These are phyloP conservation scores for Babylonia areolata DNA, from an alignment of 1,140 invertebrate species.

Conservation along the genomic window DNA sequence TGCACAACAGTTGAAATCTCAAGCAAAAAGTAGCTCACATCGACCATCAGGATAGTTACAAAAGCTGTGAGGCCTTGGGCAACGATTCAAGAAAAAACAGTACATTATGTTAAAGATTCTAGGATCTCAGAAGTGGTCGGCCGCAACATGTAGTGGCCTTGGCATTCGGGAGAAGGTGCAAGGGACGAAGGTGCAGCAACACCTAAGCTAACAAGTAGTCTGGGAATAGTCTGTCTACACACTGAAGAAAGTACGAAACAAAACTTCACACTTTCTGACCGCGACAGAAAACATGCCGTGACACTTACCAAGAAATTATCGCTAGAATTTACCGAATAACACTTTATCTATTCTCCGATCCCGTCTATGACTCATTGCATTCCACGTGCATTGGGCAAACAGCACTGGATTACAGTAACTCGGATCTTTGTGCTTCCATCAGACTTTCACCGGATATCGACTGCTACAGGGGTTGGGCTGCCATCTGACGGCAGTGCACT, in stretches of 20 bases:
- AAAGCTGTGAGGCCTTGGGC: no score
- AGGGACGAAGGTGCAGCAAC: neutral
- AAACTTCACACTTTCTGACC: neutral
- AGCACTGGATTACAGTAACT: constrained; percentile 18
- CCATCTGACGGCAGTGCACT: constrained; percentile 20
- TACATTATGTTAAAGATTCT: no score
- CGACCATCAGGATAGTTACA: no score
- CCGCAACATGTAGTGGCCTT: constrained; percentile 7
- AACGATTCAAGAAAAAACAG: no score
- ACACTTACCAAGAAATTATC: constrained; percentile 33
- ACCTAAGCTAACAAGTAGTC: no score
- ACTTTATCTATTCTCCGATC: constrained; percentile 29
- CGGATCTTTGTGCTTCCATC: constrained; percentile 34
- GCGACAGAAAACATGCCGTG: constrained; percentile 24
- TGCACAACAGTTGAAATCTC: no score
- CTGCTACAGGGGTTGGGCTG: neutral
- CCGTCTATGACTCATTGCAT: constrained; percentile 39
- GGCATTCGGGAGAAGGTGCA: constrained; percentile 17
- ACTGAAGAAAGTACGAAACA: neutral
- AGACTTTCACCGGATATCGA: constrained; percentile 37
- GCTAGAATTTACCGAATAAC: constrained; percentile 7
- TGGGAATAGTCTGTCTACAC: no score
- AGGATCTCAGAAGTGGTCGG: neutral
- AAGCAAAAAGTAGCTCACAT: no score
- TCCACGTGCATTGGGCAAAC: constrained; percentile 36